These are phyloP conservation scores for Parelbella ahira DNA, from an alignment of 2,888 invertebrate genomes.

Conservation along the genomic window DNA sequence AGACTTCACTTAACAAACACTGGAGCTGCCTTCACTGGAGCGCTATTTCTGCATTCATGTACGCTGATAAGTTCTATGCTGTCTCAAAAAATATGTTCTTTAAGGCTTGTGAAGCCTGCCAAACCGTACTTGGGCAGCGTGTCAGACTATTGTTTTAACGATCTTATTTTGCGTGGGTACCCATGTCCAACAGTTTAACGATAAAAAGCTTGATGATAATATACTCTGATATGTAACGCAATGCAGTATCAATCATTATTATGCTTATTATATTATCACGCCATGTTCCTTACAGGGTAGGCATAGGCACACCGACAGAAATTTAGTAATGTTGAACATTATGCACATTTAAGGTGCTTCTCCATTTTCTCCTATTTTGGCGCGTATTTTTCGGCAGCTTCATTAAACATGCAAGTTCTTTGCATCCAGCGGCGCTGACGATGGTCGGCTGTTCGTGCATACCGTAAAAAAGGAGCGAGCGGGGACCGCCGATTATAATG, in stretches of 20 bases:
- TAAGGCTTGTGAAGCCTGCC: no score
- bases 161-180: no score
- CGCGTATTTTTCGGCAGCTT: slow-evolving; percentile 24
- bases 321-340: slow-evolving; percentile 10
- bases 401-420: slow-evolving; percentile 36
- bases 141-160: no score
- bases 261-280: no score
- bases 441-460: slow-evolving; percentile 40
- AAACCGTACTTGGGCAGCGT: no score
- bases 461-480: slow-evolving; percentile 57
- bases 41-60: not conserved
- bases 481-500: slow-evolving; percentile 73
- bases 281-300: no score
- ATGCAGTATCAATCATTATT: not conserved
- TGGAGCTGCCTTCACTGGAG: slow-evolving; percentile 6
- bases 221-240: no score
- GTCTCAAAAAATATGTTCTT: no score
- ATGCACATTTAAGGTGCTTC: slow-evolving; percentile 11
- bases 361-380: slow-evolving; percentile 16
- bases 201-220: no score
- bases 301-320: no score
- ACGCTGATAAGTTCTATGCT: no score
- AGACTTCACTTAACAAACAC: slow-evolving; percentile 23
- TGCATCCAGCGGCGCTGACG: slow-evolving; percentile 42
- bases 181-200: no score